Evolutionary conservation across 2,113 vertebrate species (phyloP).

Genomic region (Tricholaema leucomelas): DNA sequence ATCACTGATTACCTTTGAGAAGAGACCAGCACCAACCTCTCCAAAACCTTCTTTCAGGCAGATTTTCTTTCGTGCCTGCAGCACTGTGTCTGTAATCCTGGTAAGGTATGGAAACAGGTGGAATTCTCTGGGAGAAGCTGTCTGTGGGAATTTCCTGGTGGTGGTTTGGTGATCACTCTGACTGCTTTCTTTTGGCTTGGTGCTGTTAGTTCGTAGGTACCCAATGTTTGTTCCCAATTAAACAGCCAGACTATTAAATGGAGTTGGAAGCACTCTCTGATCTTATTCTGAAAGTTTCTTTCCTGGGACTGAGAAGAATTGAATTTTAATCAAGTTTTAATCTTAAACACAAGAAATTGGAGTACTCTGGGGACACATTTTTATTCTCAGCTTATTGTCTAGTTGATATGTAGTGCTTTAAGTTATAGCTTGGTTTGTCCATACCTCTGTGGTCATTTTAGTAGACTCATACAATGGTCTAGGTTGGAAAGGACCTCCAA

Average conservation of each 20-base stretch:
- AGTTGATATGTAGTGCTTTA: background rate
- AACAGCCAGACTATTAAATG: background rate
- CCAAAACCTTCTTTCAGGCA: fast-evolving
- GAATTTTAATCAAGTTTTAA: background rate
- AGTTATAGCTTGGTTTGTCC: background rate
- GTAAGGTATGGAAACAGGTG: background rate
- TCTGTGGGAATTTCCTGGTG: background rate
- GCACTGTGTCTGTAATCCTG: background rate
- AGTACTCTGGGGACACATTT: background rate
- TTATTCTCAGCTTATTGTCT: background rate
- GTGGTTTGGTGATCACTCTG: background rate
- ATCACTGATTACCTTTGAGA: no score
- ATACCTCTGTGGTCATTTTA: background rate
- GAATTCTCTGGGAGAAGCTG: background rate
- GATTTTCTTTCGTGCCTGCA: background rate
- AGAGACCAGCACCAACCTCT: no score
- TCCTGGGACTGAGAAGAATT: background rate
- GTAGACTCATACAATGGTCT: no score
- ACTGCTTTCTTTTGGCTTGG: background rate
- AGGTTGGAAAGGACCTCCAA: no score
- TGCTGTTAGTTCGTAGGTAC: background rate
- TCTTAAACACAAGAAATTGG: background rate
- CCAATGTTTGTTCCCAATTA: background rate
- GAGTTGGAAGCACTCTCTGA: background rate
- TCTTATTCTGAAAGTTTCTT: background rate